Evolutionary conservation across 2,113 vertebrate genomes (phyloP).

Genomic region (Sigmodon hispidus): DNA sequence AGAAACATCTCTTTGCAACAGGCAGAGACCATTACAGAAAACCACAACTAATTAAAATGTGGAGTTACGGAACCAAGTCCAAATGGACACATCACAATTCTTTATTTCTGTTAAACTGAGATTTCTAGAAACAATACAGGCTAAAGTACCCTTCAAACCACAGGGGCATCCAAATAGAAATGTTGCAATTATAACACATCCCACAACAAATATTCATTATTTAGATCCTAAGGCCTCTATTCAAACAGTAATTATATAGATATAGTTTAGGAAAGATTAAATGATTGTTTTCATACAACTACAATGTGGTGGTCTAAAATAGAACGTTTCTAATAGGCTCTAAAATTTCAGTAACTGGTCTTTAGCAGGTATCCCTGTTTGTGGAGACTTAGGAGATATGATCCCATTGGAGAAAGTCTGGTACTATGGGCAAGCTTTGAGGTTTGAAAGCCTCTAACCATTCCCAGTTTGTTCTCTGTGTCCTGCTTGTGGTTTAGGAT

Average conservation of each 20-base stretch:
- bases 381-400: not conserved
- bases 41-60: not conserved
- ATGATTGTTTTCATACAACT: not conserved
- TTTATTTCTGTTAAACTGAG: not conserved
- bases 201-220: not conserved
- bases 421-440: not conserved
- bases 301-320: not conserved
- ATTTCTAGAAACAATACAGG: not conserved
- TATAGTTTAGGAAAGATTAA: not conserved
- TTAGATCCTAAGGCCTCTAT: not conserved
- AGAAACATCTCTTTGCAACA: not conserved
- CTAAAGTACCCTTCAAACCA: not conserved
- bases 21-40: not conserved
- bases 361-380: not conserved
- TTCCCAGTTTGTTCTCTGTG: not conserved
- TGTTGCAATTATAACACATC: not conserved
- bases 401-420: not conserved
- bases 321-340: not conserved
- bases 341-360: not conserved
- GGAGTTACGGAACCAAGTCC: not conserved
- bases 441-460: not conserved
- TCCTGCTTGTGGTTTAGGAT: not conserved
- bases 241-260: not conserved
- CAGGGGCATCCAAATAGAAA: not conserved
- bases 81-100: not conserved